phyloP scores from a whole-genome alignment of 2,888 invertebrate genomes.

The Charanyca ferruginea region DNA sequence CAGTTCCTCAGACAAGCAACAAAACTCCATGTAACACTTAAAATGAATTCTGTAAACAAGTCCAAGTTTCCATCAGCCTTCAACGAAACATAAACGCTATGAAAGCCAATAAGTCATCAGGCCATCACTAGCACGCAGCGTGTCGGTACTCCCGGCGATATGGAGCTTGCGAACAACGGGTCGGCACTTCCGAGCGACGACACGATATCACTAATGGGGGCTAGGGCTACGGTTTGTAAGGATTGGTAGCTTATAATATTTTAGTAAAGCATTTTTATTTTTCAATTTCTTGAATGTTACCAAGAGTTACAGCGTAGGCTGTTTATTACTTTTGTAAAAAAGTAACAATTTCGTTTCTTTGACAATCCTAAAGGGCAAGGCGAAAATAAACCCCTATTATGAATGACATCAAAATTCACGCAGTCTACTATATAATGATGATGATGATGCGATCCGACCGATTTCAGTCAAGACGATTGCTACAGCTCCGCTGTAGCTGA shows the following conservation, averaged over 20 bases:
- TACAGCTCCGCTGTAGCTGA: too few relatives aligned
- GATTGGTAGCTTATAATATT: background rate
- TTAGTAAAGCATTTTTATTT: background rate
- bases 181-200: constrained; percentile 23
- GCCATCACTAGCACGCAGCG: background rate
- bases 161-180: constrained; percentile 32
- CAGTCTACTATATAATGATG: too few relatives aligned
- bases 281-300: too few relatives aligned
- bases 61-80: background rate
- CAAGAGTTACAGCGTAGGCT: background rate
- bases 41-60: constrained; percentile 19
- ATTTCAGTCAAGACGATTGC: too few relatives aligned
- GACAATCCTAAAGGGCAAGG: too few relatives aligned
- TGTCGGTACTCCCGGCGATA: constrained; percentile 19
- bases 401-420: too few relatives aligned
- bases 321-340: too few relatives aligned
- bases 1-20: background rate
- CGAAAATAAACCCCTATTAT: too few relatives aligned
- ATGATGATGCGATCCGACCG: too few relatives aligned
- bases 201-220: constrained; percentile 16
- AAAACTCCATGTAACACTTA: background rate
- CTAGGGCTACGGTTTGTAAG: background rate
- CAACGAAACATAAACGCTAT: constrained; percentile 2
- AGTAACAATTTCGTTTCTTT: too few relatives aligned
- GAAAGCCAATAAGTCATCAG: constrained; percentile 37